phyloP scores from a whole-genome alignment of 2,797 vertebrate species.

The Thalassophryne amazonica region DNA sequence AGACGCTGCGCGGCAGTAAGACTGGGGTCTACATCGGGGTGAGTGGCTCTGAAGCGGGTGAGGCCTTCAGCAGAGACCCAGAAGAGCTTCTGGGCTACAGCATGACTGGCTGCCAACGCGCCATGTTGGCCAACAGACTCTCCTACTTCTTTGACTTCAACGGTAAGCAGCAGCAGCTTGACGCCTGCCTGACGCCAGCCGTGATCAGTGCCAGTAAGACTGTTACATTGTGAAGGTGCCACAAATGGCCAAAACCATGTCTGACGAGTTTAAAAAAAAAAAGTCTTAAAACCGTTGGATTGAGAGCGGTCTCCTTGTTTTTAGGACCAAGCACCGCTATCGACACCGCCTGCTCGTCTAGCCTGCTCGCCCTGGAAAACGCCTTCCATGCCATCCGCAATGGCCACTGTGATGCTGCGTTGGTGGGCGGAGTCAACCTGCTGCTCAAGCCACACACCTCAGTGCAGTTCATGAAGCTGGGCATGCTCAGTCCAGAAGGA shows the following conservation, averaged over 20 bases:
- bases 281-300: too few relatives aligned
- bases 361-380: conserved; percentile 87
- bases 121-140: conserved; percentile 95
- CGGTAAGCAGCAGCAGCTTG: too few relatives aligned
- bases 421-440: conserved; percentile 91
- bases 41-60: conserved; percentile 90
- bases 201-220: too few relatives aligned
- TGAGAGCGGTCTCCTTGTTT: too few relatives aligned
- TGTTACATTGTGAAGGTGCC: too few relatives aligned
- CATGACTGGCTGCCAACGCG: conserved; percentile 96
- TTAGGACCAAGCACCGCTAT: conserved; percentile 92
- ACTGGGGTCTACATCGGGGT: conserved; percentile 93
- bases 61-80: conserved; percentile 92
- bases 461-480: conserved; percentile 96
- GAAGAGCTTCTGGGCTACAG: conserved; percentile 94
- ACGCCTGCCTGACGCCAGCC: too few relatives aligned
- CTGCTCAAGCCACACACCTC: conserved; percentile 95
- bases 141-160: conserved; percentile 94
- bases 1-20: conserved; percentile 82
- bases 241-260: too few relatives aligned
- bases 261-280: too few relatives aligned
- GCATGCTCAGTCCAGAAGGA: conserved; percentile 91
- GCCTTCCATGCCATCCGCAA: conserved; percentile 87
- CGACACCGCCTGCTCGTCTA: conserved; percentile 96
- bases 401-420: conserved; percentile 84